Evolutionary conservation across 2,113 vertebrate genomes (phyloP).

Genomic region (Psammodynastes pulverulentus): DNA sequence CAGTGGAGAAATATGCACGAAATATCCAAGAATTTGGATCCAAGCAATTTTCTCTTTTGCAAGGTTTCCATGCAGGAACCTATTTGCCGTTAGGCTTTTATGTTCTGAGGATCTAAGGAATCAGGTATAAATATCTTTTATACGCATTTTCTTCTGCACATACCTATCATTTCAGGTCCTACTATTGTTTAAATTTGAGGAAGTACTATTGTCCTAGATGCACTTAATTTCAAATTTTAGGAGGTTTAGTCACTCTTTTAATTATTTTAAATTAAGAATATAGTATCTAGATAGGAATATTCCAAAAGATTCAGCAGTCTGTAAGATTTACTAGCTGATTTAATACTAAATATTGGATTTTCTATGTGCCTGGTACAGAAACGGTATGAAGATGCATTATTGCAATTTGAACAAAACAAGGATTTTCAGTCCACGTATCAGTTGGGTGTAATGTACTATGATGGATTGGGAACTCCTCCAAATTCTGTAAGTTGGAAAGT

Average conservation of each 20-base stretch:
- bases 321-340: background rate
- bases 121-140: background rate
- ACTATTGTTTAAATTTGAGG: background rate
- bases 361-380: constrained; percentile 61
- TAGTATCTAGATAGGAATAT: background rate
- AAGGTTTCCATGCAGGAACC: background rate
- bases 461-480: constrained; percentile 72
- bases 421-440: constrained; percentile 80
- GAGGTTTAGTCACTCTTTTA: background rate
- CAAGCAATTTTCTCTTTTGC: background rate
- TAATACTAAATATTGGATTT: background rate
- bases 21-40: background rate
- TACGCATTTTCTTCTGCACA: background rate
- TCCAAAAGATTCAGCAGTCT: background rate
- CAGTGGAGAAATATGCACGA: background rate
- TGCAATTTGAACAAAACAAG: constrained; percentile 71
- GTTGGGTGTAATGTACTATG: constrained; percentile 80
- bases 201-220: background rate
- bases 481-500: constrained; percentile 68
- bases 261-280: background rate
- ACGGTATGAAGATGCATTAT: constrained; percentile 70
- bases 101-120: background rate
- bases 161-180: background rate
- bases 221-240: constrained; percentile 1
- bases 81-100: background rate